A percentile compares a stretch with the other conserved stretches of the same genome.
Evolutionary conservation across 2,113 vertebrate species (phyloP).

Genomic region (Psephotus haematonotus): DNA sequence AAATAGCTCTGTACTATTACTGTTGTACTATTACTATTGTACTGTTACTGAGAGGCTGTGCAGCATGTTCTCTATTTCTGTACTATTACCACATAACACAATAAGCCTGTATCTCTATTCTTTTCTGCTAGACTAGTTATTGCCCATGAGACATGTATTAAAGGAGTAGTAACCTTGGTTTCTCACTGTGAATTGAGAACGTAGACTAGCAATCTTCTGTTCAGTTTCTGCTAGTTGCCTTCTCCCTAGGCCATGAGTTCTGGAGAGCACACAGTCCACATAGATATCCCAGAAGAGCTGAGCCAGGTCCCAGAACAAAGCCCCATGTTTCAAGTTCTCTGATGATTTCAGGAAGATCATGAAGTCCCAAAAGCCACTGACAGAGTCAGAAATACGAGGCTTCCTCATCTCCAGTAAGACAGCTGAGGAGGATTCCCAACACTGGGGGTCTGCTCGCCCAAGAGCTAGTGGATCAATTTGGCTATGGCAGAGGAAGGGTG

Average conservation of each 20-base stretch:
- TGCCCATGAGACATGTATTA: not conserved
- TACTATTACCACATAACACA: not conserved
- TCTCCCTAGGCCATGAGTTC: slow-evolving; percentile 91
- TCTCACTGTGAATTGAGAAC: slow-evolving; percentile 62
- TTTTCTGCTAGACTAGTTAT: not conserved
- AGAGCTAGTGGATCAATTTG: slow-evolving; percentile 84
- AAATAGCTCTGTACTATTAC: not conserved
- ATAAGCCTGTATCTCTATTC: not conserved
- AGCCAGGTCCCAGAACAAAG: slow-evolving; percentile 94
- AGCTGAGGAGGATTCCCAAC: slow-evolving; percentile 90
- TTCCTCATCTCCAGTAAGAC: slow-evolving; percentile 88
- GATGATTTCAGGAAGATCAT: slow-evolving; percentile 92
- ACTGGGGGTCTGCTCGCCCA: slow-evolving; percentile 82
- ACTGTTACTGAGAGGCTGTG: not conserved
- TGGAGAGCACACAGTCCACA: slow-evolving; percentile 90
- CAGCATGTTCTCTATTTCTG: not conserved
- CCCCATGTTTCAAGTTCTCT: slow-evolving; percentile 86
- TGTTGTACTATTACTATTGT: no score
- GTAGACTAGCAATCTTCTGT: slow-evolving; percentile 59
- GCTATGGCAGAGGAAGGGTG: slow-evolving; percentile 71
- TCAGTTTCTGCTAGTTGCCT: slow-evolving; percentile 71
- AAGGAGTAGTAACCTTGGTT: slow-evolving; percentile 65
- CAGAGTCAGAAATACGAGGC: slow-evolving; percentile 87
- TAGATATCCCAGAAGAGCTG: slow-evolving; percentile 96
- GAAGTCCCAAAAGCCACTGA: slow-evolving; percentile 91